Percentiles rank a stretch among this genome's conserved stretches.
phyloP scores from a whole-genome alignment of 2,113 vertebrate species.

The Erythrocercus mccallii region DNA sequence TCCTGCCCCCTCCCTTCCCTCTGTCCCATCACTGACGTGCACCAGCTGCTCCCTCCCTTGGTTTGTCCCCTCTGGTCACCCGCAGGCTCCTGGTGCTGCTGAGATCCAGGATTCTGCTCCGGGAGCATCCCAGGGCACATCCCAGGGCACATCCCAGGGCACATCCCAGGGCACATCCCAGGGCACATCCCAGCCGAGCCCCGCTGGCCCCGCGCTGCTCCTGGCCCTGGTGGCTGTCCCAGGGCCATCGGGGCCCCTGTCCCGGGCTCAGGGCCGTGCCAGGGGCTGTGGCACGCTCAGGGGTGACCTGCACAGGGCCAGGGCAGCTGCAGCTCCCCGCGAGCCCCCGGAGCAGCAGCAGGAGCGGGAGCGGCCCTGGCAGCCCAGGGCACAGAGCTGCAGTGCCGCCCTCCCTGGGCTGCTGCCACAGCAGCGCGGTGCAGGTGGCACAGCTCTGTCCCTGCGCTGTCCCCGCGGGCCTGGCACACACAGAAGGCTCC shows the following conservation, averaged over 20 bases:
- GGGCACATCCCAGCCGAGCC: too few relatives aligned
- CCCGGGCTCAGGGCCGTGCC: neutral
- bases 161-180: too few relatives aligned
- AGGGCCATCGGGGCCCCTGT: neutral
- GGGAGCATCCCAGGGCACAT: neutral
- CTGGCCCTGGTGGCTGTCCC: accelerated
- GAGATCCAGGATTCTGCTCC: neutral
- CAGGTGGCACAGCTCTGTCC: neutral
- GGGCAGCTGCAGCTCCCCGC: neutral
- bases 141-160: too few relatives aligned
- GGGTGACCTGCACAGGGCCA: neutral
- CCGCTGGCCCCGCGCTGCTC: too few relatives aligned
- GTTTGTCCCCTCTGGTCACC: neutral
- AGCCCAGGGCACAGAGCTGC: too few relatives aligned
- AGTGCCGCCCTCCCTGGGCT: neutral
- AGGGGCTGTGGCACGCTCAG: neutral
- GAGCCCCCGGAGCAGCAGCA: neutral
- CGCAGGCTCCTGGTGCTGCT: neutral
- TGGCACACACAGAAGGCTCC: too few relatives aligned
- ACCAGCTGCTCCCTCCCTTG: neutral
- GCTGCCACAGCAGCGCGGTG: neutral
- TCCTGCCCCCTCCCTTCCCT: neutral
- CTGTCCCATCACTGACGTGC: neutral
- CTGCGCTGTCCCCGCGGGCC: too few relatives aligned
- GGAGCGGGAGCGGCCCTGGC: accelerated